A percentile compares a stretch with the other conserved stretches of the same genome.
These are phyloP conservation scores for Nasonia oneida DNA, from an alignment of 2,888 invertebrate species.

Conservation along the genomic window DNA sequence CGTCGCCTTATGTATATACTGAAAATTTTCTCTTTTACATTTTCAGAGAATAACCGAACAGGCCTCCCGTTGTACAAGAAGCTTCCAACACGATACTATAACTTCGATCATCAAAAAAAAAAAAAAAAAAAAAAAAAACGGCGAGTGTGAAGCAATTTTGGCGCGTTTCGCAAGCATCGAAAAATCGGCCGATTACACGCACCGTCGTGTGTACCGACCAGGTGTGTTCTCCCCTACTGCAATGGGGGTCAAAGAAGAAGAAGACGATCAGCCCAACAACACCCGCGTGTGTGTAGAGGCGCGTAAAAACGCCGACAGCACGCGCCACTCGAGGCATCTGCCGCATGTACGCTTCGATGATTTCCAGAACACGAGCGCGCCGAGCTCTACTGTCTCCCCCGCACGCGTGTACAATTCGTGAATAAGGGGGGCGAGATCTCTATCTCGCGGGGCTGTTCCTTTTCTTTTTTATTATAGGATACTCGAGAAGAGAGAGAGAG, in stretches of 20 bases:
- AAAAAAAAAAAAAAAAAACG: too few species aligned
- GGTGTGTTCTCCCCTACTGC: background rate
- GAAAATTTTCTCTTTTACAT: background rate
- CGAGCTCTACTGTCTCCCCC: background rate
- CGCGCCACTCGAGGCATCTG: slow-evolving; percentile 75
- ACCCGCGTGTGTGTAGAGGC: background rate
- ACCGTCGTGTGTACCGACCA: background rate
- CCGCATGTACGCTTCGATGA: slow-evolving; percentile 41
- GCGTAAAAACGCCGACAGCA: slow-evolving; percentile 65
- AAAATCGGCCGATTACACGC: slow-evolving; percentile 3
- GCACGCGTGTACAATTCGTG: background rate
- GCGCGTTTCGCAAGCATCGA: slow-evolving; percentile 29
- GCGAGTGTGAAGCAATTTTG: background rate
- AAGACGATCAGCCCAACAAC: background rate
- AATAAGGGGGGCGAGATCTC: background rate
- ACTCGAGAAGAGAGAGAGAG: background rate
- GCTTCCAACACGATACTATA: too few species aligned
- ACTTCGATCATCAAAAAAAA: too few species aligned
- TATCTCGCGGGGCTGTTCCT: background rate
- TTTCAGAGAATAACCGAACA: background rate
- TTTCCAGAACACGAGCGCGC: slow-evolving; percentile 14
- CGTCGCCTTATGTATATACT: background rate
- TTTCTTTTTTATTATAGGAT: background rate
- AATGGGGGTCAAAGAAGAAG: background rate
- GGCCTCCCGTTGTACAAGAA: too few species aligned